These are phyloP conservation scores for Tachysurus fulvidraco DNA, from an alignment of 2,113 vertebrate genomes.

Conservation along the genomic window DNA sequence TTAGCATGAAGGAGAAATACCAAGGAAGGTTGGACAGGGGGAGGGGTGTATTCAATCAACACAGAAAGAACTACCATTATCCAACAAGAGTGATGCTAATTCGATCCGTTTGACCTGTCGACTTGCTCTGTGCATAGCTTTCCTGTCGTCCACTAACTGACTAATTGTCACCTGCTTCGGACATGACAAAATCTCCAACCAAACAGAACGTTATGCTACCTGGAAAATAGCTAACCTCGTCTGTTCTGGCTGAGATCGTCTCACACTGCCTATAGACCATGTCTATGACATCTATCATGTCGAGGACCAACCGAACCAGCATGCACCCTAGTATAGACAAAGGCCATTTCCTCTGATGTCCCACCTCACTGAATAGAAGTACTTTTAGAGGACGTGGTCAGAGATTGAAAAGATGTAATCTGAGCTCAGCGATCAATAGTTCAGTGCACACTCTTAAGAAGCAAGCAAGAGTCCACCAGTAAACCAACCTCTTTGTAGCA, in stretches of 20 bases:
- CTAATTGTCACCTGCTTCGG: constrained; percentile 29
- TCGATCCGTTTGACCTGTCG: constrained; percentile 24
- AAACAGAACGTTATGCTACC: constrained; percentile 35
- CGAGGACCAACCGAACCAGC: not conserved
- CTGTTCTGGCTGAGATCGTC: not conserved
- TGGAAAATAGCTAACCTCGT: constrained; percentile 11
- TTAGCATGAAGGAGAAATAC: not conserved
- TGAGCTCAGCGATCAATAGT: constrained; percentile 41
- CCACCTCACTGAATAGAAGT: constrained; percentile 24
- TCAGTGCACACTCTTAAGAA: constrained; percentile 23
- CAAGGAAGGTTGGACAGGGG: no score
- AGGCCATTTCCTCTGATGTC: constrained; percentile 15
- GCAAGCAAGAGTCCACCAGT: constrained; percentile 14
- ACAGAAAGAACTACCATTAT: constrained; percentile 5
- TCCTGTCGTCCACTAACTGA: not conserved
- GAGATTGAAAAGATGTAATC: constrained; percentile 37
- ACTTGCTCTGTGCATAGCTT: not conserved
- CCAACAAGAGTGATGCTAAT: constrained; percentile 29
- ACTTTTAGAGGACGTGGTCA: constrained; percentile 42
- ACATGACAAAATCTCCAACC: constrained; percentile 32
- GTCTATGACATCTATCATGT: not conserved
- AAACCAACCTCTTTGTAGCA: not conserved
- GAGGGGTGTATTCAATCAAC: not conserved
- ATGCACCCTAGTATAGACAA: not conserved
- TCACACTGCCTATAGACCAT: not conserved